These are phyloP conservation scores for Stomatorhinus ivindoensis DNA, from an alignment of 2,113 vertebrate species.

Conservation along the genomic window DNA sequence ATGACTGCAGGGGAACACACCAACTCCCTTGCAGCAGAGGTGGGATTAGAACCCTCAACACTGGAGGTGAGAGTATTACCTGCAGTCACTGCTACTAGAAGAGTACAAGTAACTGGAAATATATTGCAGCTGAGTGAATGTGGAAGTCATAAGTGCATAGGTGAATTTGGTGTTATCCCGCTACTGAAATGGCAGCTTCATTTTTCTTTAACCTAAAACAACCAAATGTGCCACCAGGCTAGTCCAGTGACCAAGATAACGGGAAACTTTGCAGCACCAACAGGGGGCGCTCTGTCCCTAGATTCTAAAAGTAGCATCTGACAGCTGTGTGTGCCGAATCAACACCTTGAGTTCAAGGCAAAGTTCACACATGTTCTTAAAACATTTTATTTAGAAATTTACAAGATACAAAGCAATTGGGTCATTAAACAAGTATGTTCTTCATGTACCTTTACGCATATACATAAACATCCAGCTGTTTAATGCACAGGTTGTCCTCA, in stretches of 20 bases:
- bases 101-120: neutral
- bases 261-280: neutral
- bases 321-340: neutral
- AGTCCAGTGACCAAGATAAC: neutral
- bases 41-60: neutral
- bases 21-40: neutral
- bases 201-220: neutral
- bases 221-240: neutral
- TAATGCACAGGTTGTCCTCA: neutral
- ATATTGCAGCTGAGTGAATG: neutral
- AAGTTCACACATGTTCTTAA: neutral
- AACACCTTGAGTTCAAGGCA: neutral
- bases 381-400: slow-evolving; percentile 16
- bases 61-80: neutral
- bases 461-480: slow-evolving; percentile 13
- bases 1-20: neutral
- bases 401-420: slow-evolving; percentile 19
- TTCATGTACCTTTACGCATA: slow-evolving; percentile 23
- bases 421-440: slow-evolving; percentile 10
- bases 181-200: neutral
- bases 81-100: neutral
- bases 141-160: neutral
- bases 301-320: neutral
- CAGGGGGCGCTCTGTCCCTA: neutral
- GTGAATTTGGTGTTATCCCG: neutral